These are phyloP conservation scores for Boleophthalmus pectinirostris DNA, from an alignment of 2,113 vertebrate species.

Conservation along the genomic window DNA sequence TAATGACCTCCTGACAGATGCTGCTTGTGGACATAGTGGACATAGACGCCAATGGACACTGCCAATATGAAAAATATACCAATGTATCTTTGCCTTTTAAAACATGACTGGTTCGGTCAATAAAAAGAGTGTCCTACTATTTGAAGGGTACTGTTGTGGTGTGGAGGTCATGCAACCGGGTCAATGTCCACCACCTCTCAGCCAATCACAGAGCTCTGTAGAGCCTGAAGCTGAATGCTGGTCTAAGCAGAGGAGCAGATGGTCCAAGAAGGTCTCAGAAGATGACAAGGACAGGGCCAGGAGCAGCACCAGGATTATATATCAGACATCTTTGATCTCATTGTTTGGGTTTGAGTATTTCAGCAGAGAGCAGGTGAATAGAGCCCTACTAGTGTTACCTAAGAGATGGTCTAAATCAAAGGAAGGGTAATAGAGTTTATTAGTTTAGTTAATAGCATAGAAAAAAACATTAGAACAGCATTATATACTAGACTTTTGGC, in stretches of 20 bases:
- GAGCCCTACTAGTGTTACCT: background rate
- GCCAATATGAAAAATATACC: background rate
- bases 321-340: background rate
- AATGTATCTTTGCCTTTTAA: background rate
- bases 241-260: constrained; percentile 76
- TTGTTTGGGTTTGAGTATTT: background rate
- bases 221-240: constrained; percentile 39
- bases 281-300: constrained; percentile 35
- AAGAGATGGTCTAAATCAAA: background rate
- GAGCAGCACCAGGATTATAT: constrained; percentile 20
- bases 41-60: background rate
- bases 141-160: constrained; percentile 10
- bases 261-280: constrained; percentile 63
- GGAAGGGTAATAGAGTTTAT: background rate
- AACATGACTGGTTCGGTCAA: background rate
- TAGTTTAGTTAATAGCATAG: background rate
- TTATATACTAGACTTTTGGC: no score
- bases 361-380: background rate
- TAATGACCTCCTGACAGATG: constrained; percentile 59
- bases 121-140: constrained; percentile 61
- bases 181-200: constrained; percentile 56
- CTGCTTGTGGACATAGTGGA: constrained; percentile 12
- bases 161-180: constrained; percentile 43
- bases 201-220: constrained; percentile 46
- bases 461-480: background rate